Conservation (phyloP, 1,140 invertebrate genomes). For the Ericerus pela region DNA sequence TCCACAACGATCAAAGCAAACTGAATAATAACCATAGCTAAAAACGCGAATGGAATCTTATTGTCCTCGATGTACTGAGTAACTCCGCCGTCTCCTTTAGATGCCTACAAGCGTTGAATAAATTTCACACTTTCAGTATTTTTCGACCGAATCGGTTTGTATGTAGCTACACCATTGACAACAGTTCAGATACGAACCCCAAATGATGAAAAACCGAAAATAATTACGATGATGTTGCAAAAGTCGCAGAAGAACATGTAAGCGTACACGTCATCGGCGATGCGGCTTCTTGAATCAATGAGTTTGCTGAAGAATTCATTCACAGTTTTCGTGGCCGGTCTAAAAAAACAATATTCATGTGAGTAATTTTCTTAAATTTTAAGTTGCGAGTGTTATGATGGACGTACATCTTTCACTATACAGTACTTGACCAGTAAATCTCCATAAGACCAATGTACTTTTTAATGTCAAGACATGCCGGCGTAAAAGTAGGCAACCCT, state of each 20-base stretch:
- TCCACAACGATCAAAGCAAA: constrained; percentile 91
- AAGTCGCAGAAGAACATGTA: constrained; percentile 99
- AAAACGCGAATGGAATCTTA: constrained; percentile 86
- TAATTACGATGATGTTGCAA: constrained; percentile 90
- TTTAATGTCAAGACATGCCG: too few species aligned
- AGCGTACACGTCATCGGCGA: constrained; percentile 91
- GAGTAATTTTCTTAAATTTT: too few species aligned
- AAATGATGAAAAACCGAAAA: constrained; percentile 93
- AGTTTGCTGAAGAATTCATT: constrained; percentile 57
- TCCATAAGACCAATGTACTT: too few species aligned
- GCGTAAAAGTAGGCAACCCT: too few species aligned
- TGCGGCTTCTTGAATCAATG: constrained; percentile 53
- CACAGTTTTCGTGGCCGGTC: neutral
- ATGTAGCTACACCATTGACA: neutral
- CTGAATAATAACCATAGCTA: constrained; percentile 87
- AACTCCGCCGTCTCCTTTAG: constrained; percentile 77
- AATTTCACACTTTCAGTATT: constrained; percentile 20
- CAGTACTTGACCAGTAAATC: too few species aligned
- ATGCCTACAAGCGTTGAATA: constrained; percentile 41
- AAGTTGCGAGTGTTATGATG: too few species aligned
- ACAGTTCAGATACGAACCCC: constrained; percentile 34
- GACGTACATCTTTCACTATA: too few species aligned
- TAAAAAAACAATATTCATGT: neutral
- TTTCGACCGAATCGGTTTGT: neutral
- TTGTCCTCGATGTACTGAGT: constrained; percentile 82